Base-by-base conservation (phyloP, 2,113 vertebrate species). In the Limnothrissa miodon region DNA sequence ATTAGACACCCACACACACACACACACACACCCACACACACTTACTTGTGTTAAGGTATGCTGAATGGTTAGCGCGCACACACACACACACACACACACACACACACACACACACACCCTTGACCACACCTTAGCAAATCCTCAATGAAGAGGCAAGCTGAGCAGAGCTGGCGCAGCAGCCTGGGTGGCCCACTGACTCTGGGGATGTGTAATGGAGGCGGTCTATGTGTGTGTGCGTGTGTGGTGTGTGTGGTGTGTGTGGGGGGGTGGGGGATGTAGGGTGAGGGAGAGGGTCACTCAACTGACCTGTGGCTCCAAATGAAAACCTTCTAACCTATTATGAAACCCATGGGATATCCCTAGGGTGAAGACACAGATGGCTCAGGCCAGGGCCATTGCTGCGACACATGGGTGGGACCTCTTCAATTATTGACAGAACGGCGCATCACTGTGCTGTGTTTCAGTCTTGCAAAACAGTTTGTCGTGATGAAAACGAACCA, bases 161-260 rank as follows among this genome's bases (percentile, higher is more conserved):
- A 81, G 79, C 48, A 81, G 39, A 59, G 84, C 11, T 21, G 33
- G 85, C 80, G 78, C 83, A 82, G 87, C 88, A 85, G 85, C 89
- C 80, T 93, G 90, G 91, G 91, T 93, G 89, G 92, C 80, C 90
- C 79, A 48, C 5, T 5, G 51, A 56, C 51, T 56, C 51, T 23
- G 51, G 51, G 51, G 51, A 56, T 23, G 51, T 74, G 25, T 74
- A 36, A 36, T 36, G 33, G 33, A 39, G 66, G 19, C 10, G 21
- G 78, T n/a, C 23, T 42, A 6, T 42, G 42, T 42, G 42, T 42
- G 42, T 42, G 42, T 42, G 42, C 6, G 42, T 42, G 42, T 42
- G 42, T 42, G 42, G 42, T 42, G 42, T 42, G 42, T 42, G 42
- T 42, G 79, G 80, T 79, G 86, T 29, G 45, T 21, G 39, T 44